Evolutionary conservation across 2,888 invertebrate species (phyloP), one percentile per base, ranked within the genome.

Genomic region (Polydrusus pterygomalis): DNA sequence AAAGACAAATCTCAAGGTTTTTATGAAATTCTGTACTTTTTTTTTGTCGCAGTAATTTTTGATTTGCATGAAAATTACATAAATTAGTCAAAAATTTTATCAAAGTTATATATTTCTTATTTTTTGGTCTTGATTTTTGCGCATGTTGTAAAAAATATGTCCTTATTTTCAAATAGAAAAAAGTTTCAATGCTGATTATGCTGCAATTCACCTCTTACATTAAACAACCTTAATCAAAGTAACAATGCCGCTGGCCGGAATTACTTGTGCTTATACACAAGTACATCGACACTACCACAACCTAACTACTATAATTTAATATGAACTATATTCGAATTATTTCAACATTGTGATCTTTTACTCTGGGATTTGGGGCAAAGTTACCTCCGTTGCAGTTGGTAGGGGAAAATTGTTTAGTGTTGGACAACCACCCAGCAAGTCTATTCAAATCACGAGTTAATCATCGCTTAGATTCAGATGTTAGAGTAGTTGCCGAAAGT

Each of bases 291-390:
- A n/a, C n/a, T n/a, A n/a, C n/a, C n/a, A n/a, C n/a, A n/a, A n/a
- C n/a, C n/a, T n/a, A 25, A 54, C 13, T 25, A 30, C n/a, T 56
- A 51, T 51, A 51, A 51, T 51, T 20, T 51, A 10, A 20, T 51
- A 20, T 51, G 51, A 51, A 20, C 20, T 51, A 51, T 49, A 49
- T 20, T 51, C 51, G n/a, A 51, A 51, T 20, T 51, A 51, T 51
- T 51, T 51, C 51, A 8, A 1, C 30, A 56, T 56, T 25, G 13
- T 56, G 25, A 5, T 30, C 13, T n/a, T 56, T 56, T 56, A 56
- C 51, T 51, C 20, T 51, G 25, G 17, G 13, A 13, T 17, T 11
- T 51, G 9, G 2, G 20, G 13, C 17, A 25, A 51, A 20, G 11
- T 20, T 20, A 51, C 20, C 25, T 20, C 20, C 1, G 51, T 25